Conservation (phyloP, 2,888 invertebrate species). For the Tridacna crocea region DNA sequence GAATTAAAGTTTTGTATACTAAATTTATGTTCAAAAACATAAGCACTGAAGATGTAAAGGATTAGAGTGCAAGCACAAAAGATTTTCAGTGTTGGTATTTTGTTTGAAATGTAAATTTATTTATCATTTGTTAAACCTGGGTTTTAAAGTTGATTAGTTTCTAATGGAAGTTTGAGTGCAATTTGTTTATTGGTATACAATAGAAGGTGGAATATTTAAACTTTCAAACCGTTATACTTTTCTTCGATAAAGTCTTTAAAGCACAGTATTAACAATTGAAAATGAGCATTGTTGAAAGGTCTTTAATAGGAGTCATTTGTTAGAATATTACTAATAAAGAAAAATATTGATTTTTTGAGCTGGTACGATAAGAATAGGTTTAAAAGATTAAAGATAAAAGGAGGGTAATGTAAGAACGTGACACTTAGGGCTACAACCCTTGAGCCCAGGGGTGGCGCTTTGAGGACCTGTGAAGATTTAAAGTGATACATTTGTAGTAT, state of each 20-base stretch:
- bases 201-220: constrained; percentile 20
- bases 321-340: constrained; percentile 23
- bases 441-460: no score
- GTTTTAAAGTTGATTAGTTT: constrained; percentile 14
- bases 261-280: constrained; percentile 16
- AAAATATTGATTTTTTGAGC: constrained; percentile 25
- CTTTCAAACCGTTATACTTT: constrained; percentile 11
- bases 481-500: no score
- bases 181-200: constrained; percentile 8
- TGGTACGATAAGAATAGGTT: constrained; percentile 18
- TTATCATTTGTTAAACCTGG: background rate
- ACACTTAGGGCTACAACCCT: background rate
- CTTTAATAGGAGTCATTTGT: constrained; percentile 26
- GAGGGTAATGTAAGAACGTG: constrained; percentile 2
- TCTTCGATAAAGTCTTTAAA: constrained; percentile 11
- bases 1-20: background rate
- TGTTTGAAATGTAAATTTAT: constrained; percentile 7
- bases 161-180: constrained; percentile 18
- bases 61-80: background rate
- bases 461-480: no score
- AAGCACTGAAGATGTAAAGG: background rate
- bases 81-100: constrained; percentile 3
- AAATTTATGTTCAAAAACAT: background rate
- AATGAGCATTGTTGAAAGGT: constrained; percentile 14
- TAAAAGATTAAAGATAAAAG: constrained; percentile 25